Evolutionary conservation across 2,888 invertebrate species (phyloP).

Genomic region (Trachelus tabidus): DNA sequence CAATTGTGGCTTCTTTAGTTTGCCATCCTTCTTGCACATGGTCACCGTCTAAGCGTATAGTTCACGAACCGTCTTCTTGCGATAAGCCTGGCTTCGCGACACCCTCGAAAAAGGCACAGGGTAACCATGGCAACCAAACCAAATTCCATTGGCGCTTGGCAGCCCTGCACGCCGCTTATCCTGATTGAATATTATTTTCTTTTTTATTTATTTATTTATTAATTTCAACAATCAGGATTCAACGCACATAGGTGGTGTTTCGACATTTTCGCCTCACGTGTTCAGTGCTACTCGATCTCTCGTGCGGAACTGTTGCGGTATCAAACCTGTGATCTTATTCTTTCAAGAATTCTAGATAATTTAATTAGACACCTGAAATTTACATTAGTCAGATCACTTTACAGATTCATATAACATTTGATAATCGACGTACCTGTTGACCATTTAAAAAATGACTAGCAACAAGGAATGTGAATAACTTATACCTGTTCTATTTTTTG

Average conservation of each 20-base stretch:
- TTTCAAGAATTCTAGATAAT: background rate
- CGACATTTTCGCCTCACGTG: background rate
- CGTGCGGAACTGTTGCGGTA: background rate
- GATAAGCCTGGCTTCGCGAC: background rate
- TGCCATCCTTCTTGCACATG: background rate
- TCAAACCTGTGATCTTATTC: background rate
- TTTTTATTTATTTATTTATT: constrained; percentile 14
- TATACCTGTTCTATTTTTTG: background rate
- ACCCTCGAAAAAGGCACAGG: constrained; percentile 34
- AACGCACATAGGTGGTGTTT: background rate
- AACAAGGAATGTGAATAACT: background rate
- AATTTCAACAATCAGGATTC: constrained; percentile 47
- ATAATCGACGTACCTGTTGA: background rate
- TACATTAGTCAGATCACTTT: background rate
- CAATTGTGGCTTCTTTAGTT: background rate
- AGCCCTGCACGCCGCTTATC: constrained; percentile 51
- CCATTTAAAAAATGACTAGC: background rate
- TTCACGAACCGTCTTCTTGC: background rate
- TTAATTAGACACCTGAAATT: background rate
- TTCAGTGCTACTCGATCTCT: background rate
- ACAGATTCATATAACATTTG: background rate
- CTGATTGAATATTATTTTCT: constrained; percentile 63
- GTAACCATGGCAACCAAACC: constrained; percentile 61
- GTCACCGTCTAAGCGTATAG: background rate
- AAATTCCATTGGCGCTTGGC: constrained; percentile 57